Percentiles rank a stretch among this genome's conserved stretches.
Evolutionary conservation across 2,113 vertebrate genomes (phyloP).

Genomic region (Misgurnus mizolepis): DNA sequence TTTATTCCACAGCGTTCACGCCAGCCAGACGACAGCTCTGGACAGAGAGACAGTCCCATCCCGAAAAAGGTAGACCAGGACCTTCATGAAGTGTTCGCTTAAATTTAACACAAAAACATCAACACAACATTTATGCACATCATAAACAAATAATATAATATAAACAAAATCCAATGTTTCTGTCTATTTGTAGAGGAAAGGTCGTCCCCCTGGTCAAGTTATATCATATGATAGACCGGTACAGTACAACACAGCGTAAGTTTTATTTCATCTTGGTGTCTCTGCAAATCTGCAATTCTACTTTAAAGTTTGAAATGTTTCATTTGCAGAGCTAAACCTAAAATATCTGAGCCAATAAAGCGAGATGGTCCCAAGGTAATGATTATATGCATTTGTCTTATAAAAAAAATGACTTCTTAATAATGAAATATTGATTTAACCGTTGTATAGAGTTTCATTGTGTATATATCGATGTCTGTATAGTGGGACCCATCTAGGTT

Average conservation of each 20-base stretch:
- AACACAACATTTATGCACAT: too few relatives aligned
- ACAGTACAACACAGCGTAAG: constrained; percentile 68
- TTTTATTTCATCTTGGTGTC: constrained; percentile 4
- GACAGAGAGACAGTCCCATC: constrained; percentile 83
- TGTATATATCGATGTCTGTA: background rate
- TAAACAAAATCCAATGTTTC: background rate
- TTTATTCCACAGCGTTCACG: constrained; percentile 76
- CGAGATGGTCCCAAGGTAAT: constrained; percentile 94
- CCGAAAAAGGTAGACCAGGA: constrained; percentile 83
- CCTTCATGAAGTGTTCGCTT: background rate
- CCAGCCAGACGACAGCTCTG: constrained; percentile 82
- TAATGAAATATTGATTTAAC: background rate
- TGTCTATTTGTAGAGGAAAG: constrained; percentile 81
- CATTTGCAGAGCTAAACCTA: constrained; percentile 82
- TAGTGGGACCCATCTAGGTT: constrained; percentile 95
- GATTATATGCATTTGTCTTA: background rate
- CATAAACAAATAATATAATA: background rate
- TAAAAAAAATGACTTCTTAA: background rate
- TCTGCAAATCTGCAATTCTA: background rate
- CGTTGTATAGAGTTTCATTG: background rate
- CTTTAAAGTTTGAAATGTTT: background rate
- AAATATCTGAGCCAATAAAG: constrained; percentile 84
- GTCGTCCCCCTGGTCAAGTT: constrained; percentile 79
- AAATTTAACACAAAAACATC: background rate
- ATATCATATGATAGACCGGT: constrained; percentile 71